Conservation (phyloP, 2,797 vertebrate species). For the Chaunax sp. region DNA sequence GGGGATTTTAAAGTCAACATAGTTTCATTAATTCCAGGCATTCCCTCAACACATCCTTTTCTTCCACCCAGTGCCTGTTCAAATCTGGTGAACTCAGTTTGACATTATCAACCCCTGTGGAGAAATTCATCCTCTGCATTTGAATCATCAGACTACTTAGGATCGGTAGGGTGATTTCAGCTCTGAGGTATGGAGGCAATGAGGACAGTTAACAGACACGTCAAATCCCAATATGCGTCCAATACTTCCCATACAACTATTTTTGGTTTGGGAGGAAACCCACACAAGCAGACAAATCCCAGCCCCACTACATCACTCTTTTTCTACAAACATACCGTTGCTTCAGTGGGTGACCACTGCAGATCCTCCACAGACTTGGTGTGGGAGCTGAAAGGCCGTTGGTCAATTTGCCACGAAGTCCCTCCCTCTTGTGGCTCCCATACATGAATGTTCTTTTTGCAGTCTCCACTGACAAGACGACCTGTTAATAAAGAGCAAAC, state of each 20-base stretch:
- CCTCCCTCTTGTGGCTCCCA: conserved; percentile 90
- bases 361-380: conserved; percentile 92
- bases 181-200: background rate
- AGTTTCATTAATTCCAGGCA: conserved; percentile 17
- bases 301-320: background rate
- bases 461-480: conserved; percentile 91
- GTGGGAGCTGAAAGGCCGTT: conserved; percentile 91
- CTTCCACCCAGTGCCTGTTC: conserved; percentile 7
- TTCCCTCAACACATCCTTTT: conserved; percentile 9
- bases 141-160: background rate
- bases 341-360: conserved; percentile 95
- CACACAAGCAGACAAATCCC: background rate
- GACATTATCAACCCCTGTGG: background rate
- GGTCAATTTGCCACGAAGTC: conserved; percentile 90
- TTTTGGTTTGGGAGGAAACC: background rate
- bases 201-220: background rate
- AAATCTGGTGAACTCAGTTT: background rate
- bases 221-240: conserved; percentile 4
- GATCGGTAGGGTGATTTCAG: background rate
- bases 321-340: conserved; percentile 83
- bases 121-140: conserved; percentile 1
- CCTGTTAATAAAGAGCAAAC: conserved; percentile 73
- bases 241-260: background rate
- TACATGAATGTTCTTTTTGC: conserved; percentile 93
- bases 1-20: conserved; percentile 8